phyloP scores from a whole-genome alignment of 2,797 vertebrate species.

The Erpetoichthys calabaricus region DNA sequence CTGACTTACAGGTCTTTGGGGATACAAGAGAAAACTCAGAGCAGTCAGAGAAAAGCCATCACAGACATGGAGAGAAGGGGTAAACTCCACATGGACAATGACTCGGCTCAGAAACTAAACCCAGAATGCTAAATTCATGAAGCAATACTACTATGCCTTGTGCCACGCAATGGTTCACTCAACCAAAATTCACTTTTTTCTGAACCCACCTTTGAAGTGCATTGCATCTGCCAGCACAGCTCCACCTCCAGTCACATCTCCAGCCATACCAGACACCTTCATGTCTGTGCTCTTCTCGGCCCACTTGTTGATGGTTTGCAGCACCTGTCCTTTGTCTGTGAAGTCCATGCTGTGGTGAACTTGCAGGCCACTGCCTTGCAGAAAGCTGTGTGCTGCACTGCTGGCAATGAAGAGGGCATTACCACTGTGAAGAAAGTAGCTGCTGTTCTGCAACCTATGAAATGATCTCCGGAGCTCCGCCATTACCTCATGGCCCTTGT shows the following conservation, averaged over 20 bases:
- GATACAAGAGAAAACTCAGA: too few species aligned
- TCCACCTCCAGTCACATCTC: constrained; percentile 29
- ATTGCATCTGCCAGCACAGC: constrained; percentile 32
- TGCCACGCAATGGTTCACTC: too few species aligned
- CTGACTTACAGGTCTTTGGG: too few species aligned
- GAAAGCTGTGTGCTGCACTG: too few species aligned
- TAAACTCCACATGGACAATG: too few species aligned
- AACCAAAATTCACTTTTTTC: too few species aligned
- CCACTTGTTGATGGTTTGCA: constrained; percentile 33
- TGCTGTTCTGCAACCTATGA: constrained; percentile 17
- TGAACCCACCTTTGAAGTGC: constrained; percentile 34
- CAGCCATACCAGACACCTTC: constrained; percentile 19
- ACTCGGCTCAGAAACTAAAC: too few species aligned
- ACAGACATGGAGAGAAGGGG: too few species aligned
- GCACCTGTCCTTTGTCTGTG: constrained; percentile 27
- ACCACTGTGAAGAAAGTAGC: constrained; percentile 28
- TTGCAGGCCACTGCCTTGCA: constrained; percentile 21
- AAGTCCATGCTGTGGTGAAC: constrained; percentile 29
- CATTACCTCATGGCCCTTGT: constrained; percentile 13
- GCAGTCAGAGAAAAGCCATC: too few species aligned
- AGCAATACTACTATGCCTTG: too few species aligned
- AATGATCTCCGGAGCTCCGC: constrained; percentile 9
- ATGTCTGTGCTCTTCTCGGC: constrained; percentile 27
- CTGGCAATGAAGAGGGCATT: constrained; percentile 36
- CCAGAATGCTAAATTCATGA: too few species aligned